A percentile compares a stretch with the other conserved stretches of the same genome.
Evolutionary conservation across 2,113 vertebrate species (phyloP).

Genomic region (Dromiciops gliroides): DNA sequence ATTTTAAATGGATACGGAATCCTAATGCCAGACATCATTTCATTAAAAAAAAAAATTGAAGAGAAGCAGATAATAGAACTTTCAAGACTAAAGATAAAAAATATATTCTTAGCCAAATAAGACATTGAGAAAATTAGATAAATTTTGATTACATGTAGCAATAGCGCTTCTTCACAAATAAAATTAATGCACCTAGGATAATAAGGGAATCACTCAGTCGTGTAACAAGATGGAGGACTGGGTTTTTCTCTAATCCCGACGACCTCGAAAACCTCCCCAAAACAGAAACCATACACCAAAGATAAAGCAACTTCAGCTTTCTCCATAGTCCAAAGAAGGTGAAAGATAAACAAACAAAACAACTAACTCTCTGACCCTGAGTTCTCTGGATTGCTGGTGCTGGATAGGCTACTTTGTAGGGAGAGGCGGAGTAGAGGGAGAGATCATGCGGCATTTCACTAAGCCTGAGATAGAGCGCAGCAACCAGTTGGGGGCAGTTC

Average conservation of each 20-base stretch:
- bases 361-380: not conserved
- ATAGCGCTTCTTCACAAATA: not conserved
- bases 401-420: not conserved
- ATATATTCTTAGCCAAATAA: not conserved
- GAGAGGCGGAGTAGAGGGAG: not conserved
- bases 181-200: not conserved
- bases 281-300: not conserved
- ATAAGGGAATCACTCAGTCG: not conserved
- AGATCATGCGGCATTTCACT: not conserved
- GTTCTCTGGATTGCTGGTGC: not conserved
- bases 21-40: not conserved
- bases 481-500: not conserved
- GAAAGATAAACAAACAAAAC: not conserved
- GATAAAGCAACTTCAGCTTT: not conserved
- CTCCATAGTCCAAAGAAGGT: not conserved
- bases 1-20: not conserved
- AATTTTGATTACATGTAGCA: not conserved
- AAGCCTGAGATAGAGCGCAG: not conserved
- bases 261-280: not conserved
- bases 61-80: not conserved
- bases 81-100: not conserved
- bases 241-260: not conserved
- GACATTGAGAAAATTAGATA: not conserved
- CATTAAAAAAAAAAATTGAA: not conserved
- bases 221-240: not conserved